Percentiles rank a stretch among this genome's conserved stretches.
Evolutionary conservation across 2,797 vertebrate species (phyloP).

Genomic region (Mormyrops boulengeri): DNA sequence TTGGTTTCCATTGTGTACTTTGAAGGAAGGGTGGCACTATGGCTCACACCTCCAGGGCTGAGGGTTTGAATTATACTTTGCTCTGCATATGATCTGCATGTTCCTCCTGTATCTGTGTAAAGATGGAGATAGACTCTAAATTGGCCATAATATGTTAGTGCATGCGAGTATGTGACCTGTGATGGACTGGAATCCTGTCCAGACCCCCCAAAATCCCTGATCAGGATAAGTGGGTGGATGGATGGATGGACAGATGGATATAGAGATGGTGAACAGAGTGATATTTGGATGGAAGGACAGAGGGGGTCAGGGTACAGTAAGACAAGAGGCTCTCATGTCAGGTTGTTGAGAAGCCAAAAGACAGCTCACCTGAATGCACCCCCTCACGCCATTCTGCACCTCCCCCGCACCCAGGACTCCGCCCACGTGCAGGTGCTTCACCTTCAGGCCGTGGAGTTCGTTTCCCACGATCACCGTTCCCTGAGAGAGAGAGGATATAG

Average conservation of each 20-base stretch:
- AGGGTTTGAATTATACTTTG: background rate
- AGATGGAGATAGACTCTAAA: background rate
- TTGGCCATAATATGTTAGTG: background rate
- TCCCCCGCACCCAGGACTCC: conserved; percentile 81
- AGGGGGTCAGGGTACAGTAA: background rate
- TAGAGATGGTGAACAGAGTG: background rate
- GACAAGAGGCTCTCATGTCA: background rate
- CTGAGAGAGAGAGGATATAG: conserved; percentile 49
- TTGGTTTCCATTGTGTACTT: background rate
- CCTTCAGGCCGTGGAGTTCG: conserved; percentile 88
- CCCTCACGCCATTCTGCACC: conserved; percentile 81
- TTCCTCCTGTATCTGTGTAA: background rate
- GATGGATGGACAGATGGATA: background rate
- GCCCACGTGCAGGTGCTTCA: conserved; percentile 91
- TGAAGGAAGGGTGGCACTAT: background rate
- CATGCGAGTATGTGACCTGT: background rate
- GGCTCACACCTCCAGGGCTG: background rate
- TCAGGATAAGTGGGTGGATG: background rate
- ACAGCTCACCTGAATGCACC: conserved; percentile 85
- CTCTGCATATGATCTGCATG: background rate
- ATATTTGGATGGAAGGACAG: background rate
- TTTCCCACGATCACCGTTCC: conserved; percentile 86
- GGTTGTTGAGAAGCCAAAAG: background rate
- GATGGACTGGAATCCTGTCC: background rate
- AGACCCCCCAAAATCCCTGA: background rate